These are phyloP conservation scores for Drosophila prostipennis DNA, from an alignment of 2,888 invertebrate species.

Conservation along the genomic window DNA sequence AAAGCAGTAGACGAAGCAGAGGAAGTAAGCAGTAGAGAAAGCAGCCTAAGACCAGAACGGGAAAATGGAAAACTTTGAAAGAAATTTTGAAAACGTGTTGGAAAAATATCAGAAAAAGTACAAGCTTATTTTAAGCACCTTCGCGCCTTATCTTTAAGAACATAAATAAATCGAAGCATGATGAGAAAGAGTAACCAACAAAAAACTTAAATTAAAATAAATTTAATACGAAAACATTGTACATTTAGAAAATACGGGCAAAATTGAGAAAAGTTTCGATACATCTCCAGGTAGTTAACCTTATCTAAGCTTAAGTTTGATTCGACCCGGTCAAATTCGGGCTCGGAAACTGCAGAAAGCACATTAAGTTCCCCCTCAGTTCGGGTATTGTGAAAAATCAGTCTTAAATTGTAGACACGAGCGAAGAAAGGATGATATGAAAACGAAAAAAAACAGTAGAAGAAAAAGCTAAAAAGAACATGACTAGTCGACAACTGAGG, in stretches of 20 bases:
- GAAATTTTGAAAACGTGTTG: conserved; percentile 81
- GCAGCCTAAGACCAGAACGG: conserved; percentile 44
- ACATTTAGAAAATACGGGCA: conserved; percentile 66
- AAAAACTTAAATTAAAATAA: conserved; percentile 74
- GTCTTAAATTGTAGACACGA: conserved; percentile 62
- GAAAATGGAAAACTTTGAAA: conserved; percentile 62
- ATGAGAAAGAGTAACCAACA: conserved; percentile 76
- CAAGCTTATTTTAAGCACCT: conserved; percentile 90
- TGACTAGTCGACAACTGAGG: conserved; percentile 59
- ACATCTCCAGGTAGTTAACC: conserved; percentile 69
- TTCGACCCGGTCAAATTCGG: conserved; percentile 27
- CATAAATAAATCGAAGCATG: conserved; percentile 84
- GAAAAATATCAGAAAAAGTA: conserved; percentile 87
- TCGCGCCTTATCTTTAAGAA: conserved; percentile 89
- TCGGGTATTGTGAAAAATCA: conserved; percentile 65
- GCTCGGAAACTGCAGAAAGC: conserved; percentile 50
- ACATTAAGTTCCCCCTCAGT: conserved; percentile 42
- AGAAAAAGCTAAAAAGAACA: conserved; percentile 34
- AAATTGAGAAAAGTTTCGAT: conserved; percentile 61
- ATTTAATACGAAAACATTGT: conserved; percentile 59
- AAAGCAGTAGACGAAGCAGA: conserved; percentile 36
- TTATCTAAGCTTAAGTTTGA: conserved; percentile 42
- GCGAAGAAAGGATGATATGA: conserved; percentile 8
- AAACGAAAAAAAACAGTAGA: conserved; percentile 10
- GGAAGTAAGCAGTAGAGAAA: conserved; percentile 52